A percentile compares a stretch with the other conserved stretches of the same genome.
These are phyloP conservation scores for Pipistrellus pygmaeus DNA, from an alignment of 2,797 vertebrate genomes.

Conservation along the genomic window DNA sequence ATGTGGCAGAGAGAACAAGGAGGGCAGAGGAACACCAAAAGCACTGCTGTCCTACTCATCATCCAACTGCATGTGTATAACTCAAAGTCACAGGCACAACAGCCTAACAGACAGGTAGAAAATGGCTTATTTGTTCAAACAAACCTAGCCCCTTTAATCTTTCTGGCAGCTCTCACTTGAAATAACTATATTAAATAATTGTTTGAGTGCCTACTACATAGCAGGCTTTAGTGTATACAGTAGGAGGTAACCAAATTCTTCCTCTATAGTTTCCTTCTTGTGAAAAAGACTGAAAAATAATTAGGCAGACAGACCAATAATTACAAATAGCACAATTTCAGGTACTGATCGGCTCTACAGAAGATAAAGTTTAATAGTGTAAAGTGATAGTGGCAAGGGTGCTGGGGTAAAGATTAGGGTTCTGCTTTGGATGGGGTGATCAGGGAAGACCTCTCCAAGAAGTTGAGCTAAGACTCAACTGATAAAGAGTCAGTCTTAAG, in stretches of 20 bases:
- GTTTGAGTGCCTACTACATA: too few species aligned
- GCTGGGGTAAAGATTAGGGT: not conserved
- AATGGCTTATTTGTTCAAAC: not conserved
- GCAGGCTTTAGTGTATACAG: not conserved
- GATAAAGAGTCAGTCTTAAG: not conserved
- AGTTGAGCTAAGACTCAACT: not conserved
- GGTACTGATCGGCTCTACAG: not conserved
- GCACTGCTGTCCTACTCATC: not conserved
- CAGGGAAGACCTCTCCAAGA: not conserved
- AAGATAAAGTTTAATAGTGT: not conserved
- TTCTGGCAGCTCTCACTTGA: not conserved
- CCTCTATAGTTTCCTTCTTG: not conserved
- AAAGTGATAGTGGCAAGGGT: not conserved
- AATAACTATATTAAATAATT: not conserved
- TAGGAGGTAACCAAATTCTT: not conserved
- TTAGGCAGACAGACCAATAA: not conserved
- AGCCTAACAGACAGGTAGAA: not conserved
- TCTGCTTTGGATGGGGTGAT: not conserved
- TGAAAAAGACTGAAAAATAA: not conserved
- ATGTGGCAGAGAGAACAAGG: too few species aligned
- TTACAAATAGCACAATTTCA: not conserved
- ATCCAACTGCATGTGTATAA: not conserved
- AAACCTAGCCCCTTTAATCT: not conserved
- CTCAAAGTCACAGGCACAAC: not conserved
- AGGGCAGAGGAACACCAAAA: not conserved